Percentiles rank a stretch among this genome's conserved stretches.
These are phyloP conservation scores for Hapalemur alaotrensis DNA, from an alignment of 2,797 vertebrate genomes.

Conservation along the genomic window DNA sequence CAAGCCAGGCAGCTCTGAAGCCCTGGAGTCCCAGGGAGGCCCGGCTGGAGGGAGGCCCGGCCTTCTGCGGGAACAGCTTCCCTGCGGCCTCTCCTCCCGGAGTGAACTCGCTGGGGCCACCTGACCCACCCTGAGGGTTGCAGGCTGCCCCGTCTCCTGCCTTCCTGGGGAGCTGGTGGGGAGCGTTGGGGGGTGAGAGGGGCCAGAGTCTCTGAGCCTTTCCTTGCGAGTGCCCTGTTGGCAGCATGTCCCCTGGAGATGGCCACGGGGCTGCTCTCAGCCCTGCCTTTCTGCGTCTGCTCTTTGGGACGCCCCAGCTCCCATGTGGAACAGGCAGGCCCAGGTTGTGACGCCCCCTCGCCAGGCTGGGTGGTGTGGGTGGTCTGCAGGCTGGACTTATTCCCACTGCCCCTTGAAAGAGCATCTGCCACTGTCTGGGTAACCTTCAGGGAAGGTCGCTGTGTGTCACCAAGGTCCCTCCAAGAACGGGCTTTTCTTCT, in stretches of 20 bases:
- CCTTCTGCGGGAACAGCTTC: too few relatives aligned
- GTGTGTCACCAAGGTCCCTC: neutral
- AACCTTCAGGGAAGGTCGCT: fast-evolving
- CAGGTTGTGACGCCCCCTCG: too few relatives aligned
- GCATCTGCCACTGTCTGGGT: neutral
- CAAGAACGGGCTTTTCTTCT: neutral
- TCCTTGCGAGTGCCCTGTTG: neutral
- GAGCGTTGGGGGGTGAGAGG: fast-evolving
- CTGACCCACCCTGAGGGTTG: neutral
- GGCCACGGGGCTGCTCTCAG: neutral
- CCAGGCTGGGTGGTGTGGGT: fast-evolving
- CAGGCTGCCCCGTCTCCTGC: neutral
- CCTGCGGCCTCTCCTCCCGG: neutral
- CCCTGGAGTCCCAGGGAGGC: neutral
- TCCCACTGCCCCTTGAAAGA: fast-evolving
- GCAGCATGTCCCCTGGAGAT: too few relatives aligned
- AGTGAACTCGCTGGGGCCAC: neutral
- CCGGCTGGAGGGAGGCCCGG: neutral
- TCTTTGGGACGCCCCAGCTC: neutral
- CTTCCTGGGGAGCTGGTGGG: neutral
- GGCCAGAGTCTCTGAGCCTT: neutral
- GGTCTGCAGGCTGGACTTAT: neutral
- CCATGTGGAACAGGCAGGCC: neutral
- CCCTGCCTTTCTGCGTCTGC: neutral
- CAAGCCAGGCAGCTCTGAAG: neutral